These are phyloP conservation scores for Girardia tigrina DNA, from an alignment of 2,888 invertebrate genomes.

Conservation along the genomic window DNA sequence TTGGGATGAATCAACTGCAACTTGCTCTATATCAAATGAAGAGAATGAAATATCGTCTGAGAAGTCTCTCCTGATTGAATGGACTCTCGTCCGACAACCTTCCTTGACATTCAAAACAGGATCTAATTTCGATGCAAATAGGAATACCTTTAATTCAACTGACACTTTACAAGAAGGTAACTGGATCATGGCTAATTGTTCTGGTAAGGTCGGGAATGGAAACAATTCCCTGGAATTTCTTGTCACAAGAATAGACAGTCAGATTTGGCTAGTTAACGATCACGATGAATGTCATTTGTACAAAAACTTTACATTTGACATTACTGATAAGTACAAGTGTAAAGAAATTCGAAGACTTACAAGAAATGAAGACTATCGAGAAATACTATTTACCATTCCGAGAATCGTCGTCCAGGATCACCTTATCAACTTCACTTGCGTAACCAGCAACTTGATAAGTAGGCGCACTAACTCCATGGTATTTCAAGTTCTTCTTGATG, in stretches of 20 bases:
- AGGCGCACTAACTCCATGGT: neutral
- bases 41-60: neutral
- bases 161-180: neutral
- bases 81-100: neutral
- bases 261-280: neutral
- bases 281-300: neutral
- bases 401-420: neutral
- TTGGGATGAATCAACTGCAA: neutral
- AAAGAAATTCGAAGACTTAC: neutral
- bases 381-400: neutral
- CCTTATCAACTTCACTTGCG: neutral
- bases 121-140: neutral
- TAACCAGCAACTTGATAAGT: neutral
- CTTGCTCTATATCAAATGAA: neutral
- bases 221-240: neutral
- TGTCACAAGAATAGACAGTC: neutral
- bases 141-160: neutral
- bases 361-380: neutral
- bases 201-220: neutral
- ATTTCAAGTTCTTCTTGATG: neutral
- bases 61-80: neutral
- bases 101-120: neutral
- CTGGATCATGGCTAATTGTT: neutral
- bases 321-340: neutral
- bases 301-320: neutral